Evolutionary conservation across 2,113 vertebrate species (phyloP), one percentile per base, ranked within the genome.

Genomic region (Pollimyrus isidori): DNA sequence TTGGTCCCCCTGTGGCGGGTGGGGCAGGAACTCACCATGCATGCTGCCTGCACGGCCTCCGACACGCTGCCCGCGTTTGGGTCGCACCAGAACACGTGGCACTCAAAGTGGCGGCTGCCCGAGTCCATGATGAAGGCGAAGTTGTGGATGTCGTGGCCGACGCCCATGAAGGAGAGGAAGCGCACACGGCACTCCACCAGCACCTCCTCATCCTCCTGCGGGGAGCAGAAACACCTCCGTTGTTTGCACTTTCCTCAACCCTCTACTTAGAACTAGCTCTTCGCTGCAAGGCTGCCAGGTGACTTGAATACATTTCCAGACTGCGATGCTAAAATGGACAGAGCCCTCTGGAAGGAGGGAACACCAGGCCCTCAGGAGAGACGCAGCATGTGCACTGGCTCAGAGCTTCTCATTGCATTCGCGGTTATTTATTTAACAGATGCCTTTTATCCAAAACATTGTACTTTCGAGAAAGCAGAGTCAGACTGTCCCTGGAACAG

Each of bases 111-210:
- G 94, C 99, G 98, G 95, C 94, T 98, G 86, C 98, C 98, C 0
- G 97, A 96, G 90, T 99, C 98, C 98, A 99, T 99, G 92, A 99
- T 98, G 95, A 99, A 99, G 94, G 97, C 98, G 0, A 99, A 99
- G 0, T 97, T 97, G 91, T 99, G 98, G 80, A 97, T 19, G 10
- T 99, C 98, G 90, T 96, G 98, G 3, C 98, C 98, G 0, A 99
- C 98, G 0, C 98, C 98, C 97, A 99, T 98, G 94, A 99, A 99
- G 89, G 98, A 99, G 93, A 99, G 94, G 93, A 99, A 99, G 2
- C 98, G 97, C 53, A 99, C 98, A 0, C 98, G 97, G 65, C 98
- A 99, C 93, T 99, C 98, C 95, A 99, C 96, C 92, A 99, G 15
- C 76, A 96, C 92, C 2, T 99, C 97, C 93, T 99, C 97, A 92